A percentile compares a stretch with the other conserved stretches of the same genome.
These are phyloP conservation scores for Penaeus vannamei DNA, from an alignment of 1,140 invertebrate genomes.

Conservation along the genomic window DNA sequence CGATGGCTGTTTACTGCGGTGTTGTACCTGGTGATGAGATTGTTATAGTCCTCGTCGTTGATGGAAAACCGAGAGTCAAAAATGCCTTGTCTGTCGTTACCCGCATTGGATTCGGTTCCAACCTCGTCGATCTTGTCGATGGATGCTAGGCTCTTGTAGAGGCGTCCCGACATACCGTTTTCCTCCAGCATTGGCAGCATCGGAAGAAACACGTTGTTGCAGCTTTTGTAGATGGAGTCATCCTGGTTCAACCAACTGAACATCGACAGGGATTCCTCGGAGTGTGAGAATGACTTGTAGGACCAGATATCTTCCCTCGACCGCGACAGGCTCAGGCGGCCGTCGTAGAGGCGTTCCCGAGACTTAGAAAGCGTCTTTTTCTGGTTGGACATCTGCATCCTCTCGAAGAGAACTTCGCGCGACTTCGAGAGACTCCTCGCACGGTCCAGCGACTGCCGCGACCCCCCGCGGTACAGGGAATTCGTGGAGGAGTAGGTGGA, in stretches of 20 bases:
- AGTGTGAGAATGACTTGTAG: conserved; percentile 64
- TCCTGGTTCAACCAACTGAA: conserved; percentile 63
- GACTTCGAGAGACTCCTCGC: conserved; percentile 75
- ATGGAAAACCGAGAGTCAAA: conserved; percentile 64
- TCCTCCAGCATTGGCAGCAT: conserved; percentile 59
- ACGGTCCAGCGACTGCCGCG: conserved; percentile 60
- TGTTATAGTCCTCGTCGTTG: conserved; percentile 63
- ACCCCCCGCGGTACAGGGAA: conserved; percentile 61
- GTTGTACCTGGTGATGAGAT: conserved; percentile 65
- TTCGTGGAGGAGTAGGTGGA: conserved; percentile 56
- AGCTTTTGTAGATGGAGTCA: conserved; percentile 65
- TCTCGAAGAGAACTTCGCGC: conserved; percentile 76
- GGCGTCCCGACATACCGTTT: conserved; percentile 56
- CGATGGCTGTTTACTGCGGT: conserved; percentile 62
- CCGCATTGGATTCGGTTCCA: conserved; percentile 46
- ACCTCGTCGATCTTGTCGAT: conserved; percentile 67
- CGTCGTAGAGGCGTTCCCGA: conserved; percentile 72
- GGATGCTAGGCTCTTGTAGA: conserved; percentile 66
- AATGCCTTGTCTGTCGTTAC: conserved; percentile 47
- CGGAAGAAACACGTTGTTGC: conserved; percentile 66
- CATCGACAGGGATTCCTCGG: conserved; percentile 62
- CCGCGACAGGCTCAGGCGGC: conserved; percentile 56
- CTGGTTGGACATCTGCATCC: conserved; percentile 73
- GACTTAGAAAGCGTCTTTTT: conserved; percentile 71
- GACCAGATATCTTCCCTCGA: conserved; percentile 64